Evolutionary conservation across 2,797 vertebrate species (phyloP).

Genomic region (Octomys mimax): DNA sequence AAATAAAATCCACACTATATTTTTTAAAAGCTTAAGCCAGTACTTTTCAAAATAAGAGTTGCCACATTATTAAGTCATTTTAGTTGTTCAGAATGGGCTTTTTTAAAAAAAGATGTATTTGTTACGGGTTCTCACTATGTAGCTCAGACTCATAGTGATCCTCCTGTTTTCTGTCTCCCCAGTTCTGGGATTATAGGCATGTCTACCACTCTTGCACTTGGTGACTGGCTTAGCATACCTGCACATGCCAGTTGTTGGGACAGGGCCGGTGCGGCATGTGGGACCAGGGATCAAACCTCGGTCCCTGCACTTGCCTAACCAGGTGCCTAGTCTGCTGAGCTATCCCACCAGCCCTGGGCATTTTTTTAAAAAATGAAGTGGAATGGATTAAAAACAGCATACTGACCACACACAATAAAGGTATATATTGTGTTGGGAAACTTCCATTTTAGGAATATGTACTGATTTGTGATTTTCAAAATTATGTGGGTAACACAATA

Average conservation of each 20-base stretch:
- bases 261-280: no score
- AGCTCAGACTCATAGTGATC: no score
- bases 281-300: no score
- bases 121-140: no score
- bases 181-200: no score
- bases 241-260: no score
- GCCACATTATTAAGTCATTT: not conserved
- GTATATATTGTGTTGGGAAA: not conserved
- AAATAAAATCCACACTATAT: not conserved
- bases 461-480: not conserved
- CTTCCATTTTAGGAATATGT: not conserved
- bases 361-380: not conserved
- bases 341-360: no score
- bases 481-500: not conserved
- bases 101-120: not conserved
- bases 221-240: no score
- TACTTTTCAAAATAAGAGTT: constrained; percentile 39
- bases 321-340: no score
- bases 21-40: not conserved
- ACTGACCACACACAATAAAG: not conserved
- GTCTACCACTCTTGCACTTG: no score
- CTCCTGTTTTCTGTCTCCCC: no score
- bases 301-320: no score
- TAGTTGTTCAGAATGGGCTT: not conserved
- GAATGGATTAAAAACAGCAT: not conserved